These are phyloP conservation scores for Tringa solitaria DNA, from an alignment of 2,113 vertebrate species.

Conservation along the genomic window DNA sequence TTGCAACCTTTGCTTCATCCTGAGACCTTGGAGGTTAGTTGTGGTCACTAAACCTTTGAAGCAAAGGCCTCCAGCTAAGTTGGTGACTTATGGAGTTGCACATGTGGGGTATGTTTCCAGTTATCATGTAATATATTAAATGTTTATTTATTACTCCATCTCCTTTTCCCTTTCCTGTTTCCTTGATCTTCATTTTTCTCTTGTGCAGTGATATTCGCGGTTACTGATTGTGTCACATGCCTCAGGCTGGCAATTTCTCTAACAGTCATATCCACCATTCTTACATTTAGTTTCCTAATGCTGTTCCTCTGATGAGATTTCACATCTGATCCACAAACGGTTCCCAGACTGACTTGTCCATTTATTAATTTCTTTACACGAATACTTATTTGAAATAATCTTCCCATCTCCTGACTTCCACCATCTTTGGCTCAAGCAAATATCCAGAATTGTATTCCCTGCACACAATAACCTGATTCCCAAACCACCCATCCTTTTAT, in stretches of 20 bases:
- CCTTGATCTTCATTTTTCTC: neutral
- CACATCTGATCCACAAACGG: neutral
- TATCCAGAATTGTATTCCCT: neutral
- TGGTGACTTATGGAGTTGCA: neutral
- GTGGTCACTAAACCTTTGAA: neutral
- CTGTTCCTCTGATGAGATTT: neutral
- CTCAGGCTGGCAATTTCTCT: neutral
- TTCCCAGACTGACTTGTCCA: neutral
- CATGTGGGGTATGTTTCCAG: neutral
- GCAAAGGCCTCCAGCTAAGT: neutral
- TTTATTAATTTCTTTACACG: neutral
- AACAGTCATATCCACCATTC: neutral
- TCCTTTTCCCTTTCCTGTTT: neutral
- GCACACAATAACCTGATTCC: neutral
- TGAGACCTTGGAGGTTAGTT: neutral
- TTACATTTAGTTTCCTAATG: neutral
- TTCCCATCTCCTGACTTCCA: neutral
- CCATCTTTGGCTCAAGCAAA: neutral
- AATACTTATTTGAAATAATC: neutral
- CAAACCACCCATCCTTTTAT: neutral
- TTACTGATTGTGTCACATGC: neutral
- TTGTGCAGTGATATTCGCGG: neutral
- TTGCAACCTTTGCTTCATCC: neutral
- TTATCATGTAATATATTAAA: neutral
- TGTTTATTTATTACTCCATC: neutral